Conservation (phyloP, 2,797 vertebrate species). For the Ctenochaetus hawaiiensis region DNA sequence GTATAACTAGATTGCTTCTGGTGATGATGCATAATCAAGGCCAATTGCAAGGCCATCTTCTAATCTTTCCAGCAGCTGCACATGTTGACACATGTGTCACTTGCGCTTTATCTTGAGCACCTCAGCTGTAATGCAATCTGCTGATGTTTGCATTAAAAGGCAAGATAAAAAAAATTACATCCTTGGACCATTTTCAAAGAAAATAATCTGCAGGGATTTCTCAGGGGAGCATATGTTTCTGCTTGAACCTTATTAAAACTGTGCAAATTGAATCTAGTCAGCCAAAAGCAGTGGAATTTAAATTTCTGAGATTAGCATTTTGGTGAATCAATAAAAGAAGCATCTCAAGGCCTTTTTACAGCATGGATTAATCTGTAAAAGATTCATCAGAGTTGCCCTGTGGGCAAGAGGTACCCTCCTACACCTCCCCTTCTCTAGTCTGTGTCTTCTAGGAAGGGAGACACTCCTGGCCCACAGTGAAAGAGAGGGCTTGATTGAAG, state of each 20-base stretch:
- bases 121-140: conserved; percentile 35
- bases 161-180: conserved; percentile 22
- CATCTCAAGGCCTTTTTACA: conserved; percentile 41
- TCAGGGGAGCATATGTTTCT: conserved; percentile 36
- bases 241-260: conserved; percentile 52
- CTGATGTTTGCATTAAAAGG: conserved; percentile 27
- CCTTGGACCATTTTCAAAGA: conserved; percentile 35
- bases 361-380: conserved; percentile 39
- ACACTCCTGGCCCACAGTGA: conserved; percentile 28
- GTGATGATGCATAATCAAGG: conserved; percentile 58
- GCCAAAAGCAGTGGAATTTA: conserved; percentile 41
- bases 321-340: conserved; percentile 59
- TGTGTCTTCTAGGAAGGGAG: conserved; percentile 26
- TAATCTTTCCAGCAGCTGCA: conserved; percentile 26
- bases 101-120: conserved; percentile 30
- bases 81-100: conserved; percentile 35
- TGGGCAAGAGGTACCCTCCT: conserved; percentile 17
- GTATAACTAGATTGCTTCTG: conserved; percentile 45
- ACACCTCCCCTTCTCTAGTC: background rate
- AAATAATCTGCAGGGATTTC: conserved; percentile 42
- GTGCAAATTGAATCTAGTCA: conserved; percentile 54
- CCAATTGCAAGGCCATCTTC: conserved; percentile 44
- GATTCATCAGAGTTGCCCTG: conserved; percentile 47
- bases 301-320: conserved; percentile 59
- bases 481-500: conserved; percentile 49